phyloP scores from a whole-genome alignment of 2,888 invertebrate genomes.

The Achlya flavicornis region DNA sequence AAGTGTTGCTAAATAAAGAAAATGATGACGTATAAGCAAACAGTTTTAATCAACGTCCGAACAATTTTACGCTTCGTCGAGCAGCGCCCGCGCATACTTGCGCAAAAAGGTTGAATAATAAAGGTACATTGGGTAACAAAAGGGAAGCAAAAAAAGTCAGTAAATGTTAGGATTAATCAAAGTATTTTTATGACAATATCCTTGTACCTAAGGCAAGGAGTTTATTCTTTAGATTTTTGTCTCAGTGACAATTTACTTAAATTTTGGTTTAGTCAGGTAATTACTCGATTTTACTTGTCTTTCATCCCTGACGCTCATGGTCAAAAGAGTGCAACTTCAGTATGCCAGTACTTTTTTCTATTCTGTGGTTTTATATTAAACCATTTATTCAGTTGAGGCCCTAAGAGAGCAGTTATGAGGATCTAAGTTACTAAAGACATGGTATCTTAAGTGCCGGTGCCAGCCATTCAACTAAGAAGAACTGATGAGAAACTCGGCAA shows the following conservation, averaged over 20 bases:
- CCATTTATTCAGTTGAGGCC: too few relatives aligned
- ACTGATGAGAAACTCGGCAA: too few relatives aligned
- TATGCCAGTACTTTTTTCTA: too few relatives aligned
- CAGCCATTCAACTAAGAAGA: too few relatives aligned
- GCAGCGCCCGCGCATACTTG: slow-evolving; percentile 23
- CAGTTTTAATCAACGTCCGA: slow-evolving; percentile 21
- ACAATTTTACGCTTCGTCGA: slow-evolving; percentile 39
- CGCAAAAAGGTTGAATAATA: slow-evolving; percentile 25
- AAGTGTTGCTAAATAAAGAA: slow-evolving; percentile 3
- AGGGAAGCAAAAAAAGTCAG: slow-evolving; percentile 10
- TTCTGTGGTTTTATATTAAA: too few relatives aligned
- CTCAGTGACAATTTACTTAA: not conserved
- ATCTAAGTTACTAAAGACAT: too few relatives aligned
- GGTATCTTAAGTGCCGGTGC: too few relatives aligned
- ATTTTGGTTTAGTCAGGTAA: not conserved
- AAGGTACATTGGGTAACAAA: slow-evolving; percentile 23
- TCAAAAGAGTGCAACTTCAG: too few relatives aligned
- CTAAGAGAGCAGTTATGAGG: too few relatives aligned
- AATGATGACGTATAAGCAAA: not conserved
- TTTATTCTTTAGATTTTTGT: not conserved
- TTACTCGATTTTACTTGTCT: too few relatives aligned
- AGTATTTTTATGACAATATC: slow-evolving; percentile 9
- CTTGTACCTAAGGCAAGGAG: not conserved
- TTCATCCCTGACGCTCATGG: too few relatives aligned
- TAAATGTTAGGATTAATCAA: slow-evolving; percentile 1